Evolutionary conservation across 2,888 invertebrate genomes (phyloP).

Genomic region (Caenorhabditis sp.): DNA sequence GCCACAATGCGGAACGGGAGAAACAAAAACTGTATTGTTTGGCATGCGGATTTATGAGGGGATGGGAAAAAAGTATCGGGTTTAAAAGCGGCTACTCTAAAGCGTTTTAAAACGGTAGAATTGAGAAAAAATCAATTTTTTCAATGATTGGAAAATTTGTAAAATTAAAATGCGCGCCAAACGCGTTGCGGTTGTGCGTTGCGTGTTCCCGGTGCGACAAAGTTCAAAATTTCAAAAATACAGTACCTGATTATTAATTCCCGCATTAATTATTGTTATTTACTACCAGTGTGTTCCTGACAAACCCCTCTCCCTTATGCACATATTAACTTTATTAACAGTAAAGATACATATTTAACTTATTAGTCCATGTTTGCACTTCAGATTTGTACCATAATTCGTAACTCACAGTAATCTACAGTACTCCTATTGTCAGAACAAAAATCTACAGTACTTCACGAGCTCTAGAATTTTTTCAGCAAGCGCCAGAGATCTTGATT

Average conservation of each 20-base stretch:
- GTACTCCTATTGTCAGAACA: no score
- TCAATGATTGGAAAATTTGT: no score
- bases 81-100: neutral
- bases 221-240: no score
- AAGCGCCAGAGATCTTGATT: neutral
- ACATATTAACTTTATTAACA: neutral
- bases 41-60: neutral
- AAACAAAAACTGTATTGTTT: neutral
- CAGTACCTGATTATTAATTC: neutral
- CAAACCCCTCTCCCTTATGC: neutral
- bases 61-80: neutral
- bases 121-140: no score
- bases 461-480: neutral
- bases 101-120: no score
- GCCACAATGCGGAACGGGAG: neutral
- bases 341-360: neutral
- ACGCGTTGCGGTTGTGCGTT: no score
- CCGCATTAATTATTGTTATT: neutral
- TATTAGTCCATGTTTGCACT: neutral
- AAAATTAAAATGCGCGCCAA: no score
- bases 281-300: neutral
- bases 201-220: no score
- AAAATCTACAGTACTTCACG: neutral
- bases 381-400: neutral
- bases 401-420: neutral